phyloP scores from a whole-genome alignment of 2,797 vertebrate species.

The Aviceda cuculoides region DNA sequence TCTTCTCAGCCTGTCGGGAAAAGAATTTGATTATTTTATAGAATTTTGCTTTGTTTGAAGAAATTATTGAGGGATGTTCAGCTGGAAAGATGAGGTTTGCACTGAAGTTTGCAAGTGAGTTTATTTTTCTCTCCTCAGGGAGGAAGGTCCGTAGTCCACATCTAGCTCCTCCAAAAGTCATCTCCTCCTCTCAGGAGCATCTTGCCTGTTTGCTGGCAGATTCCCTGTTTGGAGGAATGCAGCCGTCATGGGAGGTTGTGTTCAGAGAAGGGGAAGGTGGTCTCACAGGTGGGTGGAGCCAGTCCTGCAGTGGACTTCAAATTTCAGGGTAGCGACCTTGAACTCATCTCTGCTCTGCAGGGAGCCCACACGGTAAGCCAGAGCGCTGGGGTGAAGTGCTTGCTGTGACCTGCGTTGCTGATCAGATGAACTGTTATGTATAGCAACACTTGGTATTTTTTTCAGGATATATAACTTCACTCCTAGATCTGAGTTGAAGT shows the following conservation, averaged over 20 bases:
- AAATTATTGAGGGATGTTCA: slow-evolving; percentile 15
- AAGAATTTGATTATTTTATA: slow-evolving; percentile 13
- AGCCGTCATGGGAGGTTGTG: not conserved
- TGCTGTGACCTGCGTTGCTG: slow-evolving; percentile 33
- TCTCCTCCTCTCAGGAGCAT: not conserved
- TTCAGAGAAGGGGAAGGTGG: not conserved
- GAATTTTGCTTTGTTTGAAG: slow-evolving; percentile 10
- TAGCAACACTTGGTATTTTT: not conserved
- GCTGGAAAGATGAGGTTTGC: not conserved
- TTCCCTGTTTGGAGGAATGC: not conserved
- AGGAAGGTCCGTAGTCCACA: not conserved
- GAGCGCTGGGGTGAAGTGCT: slow-evolving; percentile 17
- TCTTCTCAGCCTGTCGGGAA: not conserved
- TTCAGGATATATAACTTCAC: not conserved
- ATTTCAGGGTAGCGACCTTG: slow-evolving; percentile 34
- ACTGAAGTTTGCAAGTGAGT: not conserved
- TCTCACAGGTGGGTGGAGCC: not conserved
- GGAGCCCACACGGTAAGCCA: not conserved
- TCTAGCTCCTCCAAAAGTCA: not conserved
- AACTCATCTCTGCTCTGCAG: not conserved
- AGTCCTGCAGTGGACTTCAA: not conserved
- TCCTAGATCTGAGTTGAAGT: not conserved
- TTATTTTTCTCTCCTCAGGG: slow-evolving; percentile 41
- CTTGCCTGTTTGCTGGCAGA: not conserved
- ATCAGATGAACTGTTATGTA: slow-evolving; percentile 19